These are phyloP conservation scores for Rhynchonycteris naso DNA, from an alignment of 2,797 vertebrate genomes.

Conservation along the genomic window DNA sequence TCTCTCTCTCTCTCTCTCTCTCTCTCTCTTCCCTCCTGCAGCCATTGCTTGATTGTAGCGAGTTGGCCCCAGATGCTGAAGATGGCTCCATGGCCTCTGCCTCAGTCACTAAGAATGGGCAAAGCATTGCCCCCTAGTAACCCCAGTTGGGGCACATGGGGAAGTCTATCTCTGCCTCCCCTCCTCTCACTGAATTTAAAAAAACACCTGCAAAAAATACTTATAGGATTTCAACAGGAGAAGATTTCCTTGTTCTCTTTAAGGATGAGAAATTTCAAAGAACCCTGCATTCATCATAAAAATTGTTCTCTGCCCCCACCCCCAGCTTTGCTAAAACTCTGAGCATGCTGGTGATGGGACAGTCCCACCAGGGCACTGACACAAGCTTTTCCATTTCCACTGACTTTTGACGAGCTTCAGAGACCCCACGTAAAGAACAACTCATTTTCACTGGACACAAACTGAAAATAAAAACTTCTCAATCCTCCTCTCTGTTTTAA, in stretches of 20 bases:
- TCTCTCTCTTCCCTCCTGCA: too few species aligned
- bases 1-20: too few species aligned
- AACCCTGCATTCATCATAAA: background rate
- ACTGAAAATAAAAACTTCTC: background rate
- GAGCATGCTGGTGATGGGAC: background rate
- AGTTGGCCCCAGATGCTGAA: too few species aligned
- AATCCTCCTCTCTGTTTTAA: background rate
- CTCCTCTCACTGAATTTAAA: background rate
- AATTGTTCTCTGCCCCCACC: background rate
- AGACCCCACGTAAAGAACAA: background rate
- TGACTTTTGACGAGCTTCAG: background rate
- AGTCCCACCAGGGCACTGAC: background rate
- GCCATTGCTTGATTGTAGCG: too few species aligned
- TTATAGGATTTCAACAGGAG: background rate
- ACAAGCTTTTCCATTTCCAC: background rate
- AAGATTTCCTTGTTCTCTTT: background rate
- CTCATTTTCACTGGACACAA: background rate
- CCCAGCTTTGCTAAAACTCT: background rate
- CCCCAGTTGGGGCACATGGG: too few species aligned
- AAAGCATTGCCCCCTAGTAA: too few species aligned
- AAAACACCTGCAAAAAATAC: background rate
- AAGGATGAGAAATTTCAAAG: background rate
- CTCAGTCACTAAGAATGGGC: too few species aligned
- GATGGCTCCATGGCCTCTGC: too few species aligned
- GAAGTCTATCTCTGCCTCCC: too few species aligned